Evolutionary conservation across 2,797 vertebrate species (phyloP), one percentile per base, ranked within the genome.

Genomic region (Tapera naevia): DNA sequence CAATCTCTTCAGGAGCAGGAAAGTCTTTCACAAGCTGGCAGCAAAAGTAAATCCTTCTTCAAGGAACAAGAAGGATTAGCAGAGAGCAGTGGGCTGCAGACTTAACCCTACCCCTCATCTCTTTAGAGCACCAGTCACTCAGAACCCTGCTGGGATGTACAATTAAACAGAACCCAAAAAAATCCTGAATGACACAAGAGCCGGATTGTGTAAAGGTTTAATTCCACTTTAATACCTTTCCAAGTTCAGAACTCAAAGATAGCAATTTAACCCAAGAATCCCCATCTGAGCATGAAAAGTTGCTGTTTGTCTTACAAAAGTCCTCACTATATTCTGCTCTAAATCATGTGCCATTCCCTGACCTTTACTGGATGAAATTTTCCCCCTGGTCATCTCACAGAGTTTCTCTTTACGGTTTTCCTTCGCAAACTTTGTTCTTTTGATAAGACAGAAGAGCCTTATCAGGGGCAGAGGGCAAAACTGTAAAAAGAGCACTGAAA

Each of bases 161-260:
- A 99, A 99, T 99, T 98, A 98, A 98, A 98, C 98, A 98, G 98
- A 98, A 98, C 97, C 88, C 80, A 89, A 93, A 94, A 93, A 97
- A 95, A 95, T 98, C 98, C 97, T 96, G 98, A 98, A 98, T 98
- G 98, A 99, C 98, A 98, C 98, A 98, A 98, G 98, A 98, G 98
- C 97, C 96, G 98, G 98, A 98, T 98, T 99, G 98, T 99, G 98
- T 98, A 98, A 98, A 98, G 98, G 97, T 98, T 98, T 99, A 99
- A 99, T 99, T 98, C 98, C 98, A 98, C 98, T 99, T 99, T 99
- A 99, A 99, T 99, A 99, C 98, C 98, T 98, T 99, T 98, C 98
- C 98, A 99, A 99, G 99, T 98, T 98, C 98, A 98, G 98, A 98
- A 98, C 97, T 98, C 98, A 98, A 99, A 99, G 98, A 98, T 98